phyloP scores from a whole-genome alignment of 2,888 invertebrate species.

The Erebia epiphron region DNA sequence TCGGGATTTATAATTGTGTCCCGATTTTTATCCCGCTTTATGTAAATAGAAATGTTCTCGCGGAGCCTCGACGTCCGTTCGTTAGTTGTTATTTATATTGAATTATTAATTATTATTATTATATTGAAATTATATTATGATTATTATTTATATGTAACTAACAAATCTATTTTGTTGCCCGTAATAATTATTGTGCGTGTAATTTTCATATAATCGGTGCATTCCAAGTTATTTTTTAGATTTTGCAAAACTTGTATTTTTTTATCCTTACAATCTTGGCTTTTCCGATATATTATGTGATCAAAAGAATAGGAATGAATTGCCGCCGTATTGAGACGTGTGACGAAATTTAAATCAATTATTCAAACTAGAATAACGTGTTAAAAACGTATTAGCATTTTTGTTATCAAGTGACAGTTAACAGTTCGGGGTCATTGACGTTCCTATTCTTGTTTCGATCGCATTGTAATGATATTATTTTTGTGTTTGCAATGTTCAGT shows the following conservation, averaged over 20 bases:
- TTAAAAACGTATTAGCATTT: no score
- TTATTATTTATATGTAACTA: slow-evolving; percentile 20
- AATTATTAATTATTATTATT: slow-evolving; percentile 35
- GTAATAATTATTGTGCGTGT: slow-evolving; percentile 53
- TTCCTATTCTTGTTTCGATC: no score
- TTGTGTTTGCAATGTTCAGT: slow-evolving; percentile 36
- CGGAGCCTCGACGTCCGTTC: slow-evolving; percentile 27
- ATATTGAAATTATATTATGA: slow-evolving; percentile 15
- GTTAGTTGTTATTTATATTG: slow-evolving; percentile 40
- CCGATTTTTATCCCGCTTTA: slow-evolving; percentile 17
- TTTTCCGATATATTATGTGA: slow-evolving; percentile 41
- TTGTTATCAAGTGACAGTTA: no score
- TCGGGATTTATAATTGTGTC: slow-evolving; percentile 2
- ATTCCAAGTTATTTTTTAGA: slow-evolving; percentile 72
- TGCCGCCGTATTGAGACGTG: no score
- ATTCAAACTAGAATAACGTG: no score
- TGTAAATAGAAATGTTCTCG: slow-evolving; percentile 38
- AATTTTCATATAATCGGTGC: slow-evolving; percentile 62
- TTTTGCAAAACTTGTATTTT: slow-evolving; percentile 35
- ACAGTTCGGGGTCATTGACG: no score
- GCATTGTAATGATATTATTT: slow-evolving; percentile 29
- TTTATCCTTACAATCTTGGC: slow-evolving; percentile 37
- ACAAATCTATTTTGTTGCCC: slow-evolving; percentile 50
- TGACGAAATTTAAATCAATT: no score
- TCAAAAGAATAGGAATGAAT: no score